Evolutionary conservation across 2,888 invertebrate genomes (phyloP).

Genomic region (Hymenopus coronatus): DNA sequence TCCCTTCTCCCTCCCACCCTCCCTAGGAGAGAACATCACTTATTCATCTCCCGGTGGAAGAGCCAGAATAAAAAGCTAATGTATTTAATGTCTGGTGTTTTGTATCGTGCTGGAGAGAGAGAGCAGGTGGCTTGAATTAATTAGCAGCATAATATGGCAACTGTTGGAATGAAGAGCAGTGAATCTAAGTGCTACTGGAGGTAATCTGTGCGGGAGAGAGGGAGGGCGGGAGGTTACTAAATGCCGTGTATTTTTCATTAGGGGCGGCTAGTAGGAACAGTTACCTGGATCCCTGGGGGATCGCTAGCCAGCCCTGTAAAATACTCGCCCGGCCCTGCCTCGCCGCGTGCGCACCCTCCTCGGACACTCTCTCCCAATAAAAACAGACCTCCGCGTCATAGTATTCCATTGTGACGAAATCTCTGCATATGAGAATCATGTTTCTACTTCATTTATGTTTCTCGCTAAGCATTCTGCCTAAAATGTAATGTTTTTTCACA

Average conservation of each 20-base stretch:
- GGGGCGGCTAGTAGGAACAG: conserved; percentile 10
- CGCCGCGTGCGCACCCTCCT: background rate
- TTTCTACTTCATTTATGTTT: too few relatives aligned
- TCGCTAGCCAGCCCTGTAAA: background rate
- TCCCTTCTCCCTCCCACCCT: too few relatives aligned
- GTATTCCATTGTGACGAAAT: too few relatives aligned
- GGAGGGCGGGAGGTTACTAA: conserved; percentile 5
- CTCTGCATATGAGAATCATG: too few relatives aligned
- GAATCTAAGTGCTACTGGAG: background rate
- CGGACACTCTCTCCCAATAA: background rate
- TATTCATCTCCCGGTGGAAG: conserved; percentile 12
- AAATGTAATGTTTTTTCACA: too few relatives aligned
- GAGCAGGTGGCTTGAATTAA: conserved; percentile 27
- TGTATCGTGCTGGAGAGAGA: background rate
- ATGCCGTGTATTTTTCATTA: conserved; percentile 30
- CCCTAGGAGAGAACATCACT: background rate
- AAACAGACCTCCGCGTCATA: background rate
- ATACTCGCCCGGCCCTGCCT: background rate
- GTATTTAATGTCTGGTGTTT: conserved; percentile 30
- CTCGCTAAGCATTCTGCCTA: too few relatives aligned
- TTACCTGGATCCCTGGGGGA: conserved; percentile 14
- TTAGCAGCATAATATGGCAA: conserved; percentile 24
- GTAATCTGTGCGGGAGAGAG: conserved; percentile 4
- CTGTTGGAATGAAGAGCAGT: background rate
- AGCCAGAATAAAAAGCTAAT: conserved; percentile 25